phyloP scores from a whole-genome alignment of 2,888 invertebrate species.

The Helicoverpa assulta region DNA sequence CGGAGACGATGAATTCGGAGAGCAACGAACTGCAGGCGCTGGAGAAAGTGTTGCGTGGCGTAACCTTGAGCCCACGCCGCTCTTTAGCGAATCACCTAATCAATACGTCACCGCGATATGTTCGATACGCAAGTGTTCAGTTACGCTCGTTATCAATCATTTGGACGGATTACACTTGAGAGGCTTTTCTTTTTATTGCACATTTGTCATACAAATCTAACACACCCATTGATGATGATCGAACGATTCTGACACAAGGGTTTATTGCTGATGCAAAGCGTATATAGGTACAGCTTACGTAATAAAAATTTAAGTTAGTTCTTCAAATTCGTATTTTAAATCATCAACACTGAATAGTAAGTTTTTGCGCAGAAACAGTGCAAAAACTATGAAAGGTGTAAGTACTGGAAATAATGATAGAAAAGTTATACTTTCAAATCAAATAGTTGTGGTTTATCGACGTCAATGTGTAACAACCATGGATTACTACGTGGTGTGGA shows the following conservation, averaged over 20 bases:
- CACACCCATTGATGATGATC: constrained; percentile 13
- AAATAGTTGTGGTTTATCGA: constrained; percentile 54
- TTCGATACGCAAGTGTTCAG: constrained; percentile 61
- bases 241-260: constrained; percentile 15
- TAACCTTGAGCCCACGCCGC: constrained; percentile 87
- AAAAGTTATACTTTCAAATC: constrained; percentile 50
- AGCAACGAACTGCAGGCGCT: constrained; percentile 85
- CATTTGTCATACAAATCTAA: constrained; percentile 20
- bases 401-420: constrained; percentile 18
- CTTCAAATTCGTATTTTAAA: not conserved
- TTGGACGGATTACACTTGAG: constrained; percentile 15
- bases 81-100: constrained; percentile 84
- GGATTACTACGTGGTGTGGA: constrained; percentile 64
- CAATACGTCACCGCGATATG: constrained; percentile 79
- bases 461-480: constrained; percentile 48
- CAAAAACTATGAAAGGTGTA: constrained; percentile 8
- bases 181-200: constrained; percentile 34
- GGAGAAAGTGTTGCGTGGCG: constrained; percentile 87
- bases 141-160: constrained; percentile 57
- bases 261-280: constrained; percentile 12
- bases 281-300: not conserved
- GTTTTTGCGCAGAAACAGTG: constrained; percentile 1
- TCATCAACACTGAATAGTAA: not conserved
- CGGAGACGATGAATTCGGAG: constrained; percentile 85
- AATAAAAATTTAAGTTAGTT: not conserved